Evolutionary conservation across 2,888 invertebrate genomes (phyloP).

Genomic region (Eupithecia subfuscata): DNA sequence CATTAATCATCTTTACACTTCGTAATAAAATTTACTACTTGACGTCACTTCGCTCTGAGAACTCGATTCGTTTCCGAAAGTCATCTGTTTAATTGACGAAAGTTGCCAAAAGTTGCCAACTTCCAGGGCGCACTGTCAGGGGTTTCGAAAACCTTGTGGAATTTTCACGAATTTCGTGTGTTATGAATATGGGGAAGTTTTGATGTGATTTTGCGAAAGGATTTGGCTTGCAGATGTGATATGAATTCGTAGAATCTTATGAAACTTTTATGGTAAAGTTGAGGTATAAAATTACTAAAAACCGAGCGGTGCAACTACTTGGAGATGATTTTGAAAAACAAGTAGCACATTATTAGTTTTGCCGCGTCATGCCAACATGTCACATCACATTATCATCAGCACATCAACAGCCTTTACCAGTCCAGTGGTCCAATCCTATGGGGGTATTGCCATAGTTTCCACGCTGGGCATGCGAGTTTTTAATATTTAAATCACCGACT

Average conservation of each 20-base stretch:
- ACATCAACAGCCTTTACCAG: too few species aligned
- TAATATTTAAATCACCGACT: too few species aligned
- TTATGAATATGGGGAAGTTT: conserved; percentile 41
- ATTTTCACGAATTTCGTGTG: conserved; percentile 31
- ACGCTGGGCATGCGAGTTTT: too few species aligned
- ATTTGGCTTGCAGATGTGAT: neutral
- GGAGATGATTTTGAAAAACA: neutral
- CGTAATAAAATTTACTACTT: conserved; percentile 65
- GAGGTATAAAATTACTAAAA: neutral
- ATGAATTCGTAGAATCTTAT: neutral
- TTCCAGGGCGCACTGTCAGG: conserved; percentile 40
- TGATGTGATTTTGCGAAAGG: conserved; percentile 17
- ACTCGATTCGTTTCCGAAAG: conserved; percentile 50
- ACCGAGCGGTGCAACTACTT: neutral
- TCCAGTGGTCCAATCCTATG: too few species aligned
- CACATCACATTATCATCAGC: too few species aligned
- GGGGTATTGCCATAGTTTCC: too few species aligned
- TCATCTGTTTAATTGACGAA: conserved; percentile 64
- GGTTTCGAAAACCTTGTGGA: conserved; percentile 33
- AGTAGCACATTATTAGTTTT: neutral
- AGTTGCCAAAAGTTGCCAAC: conserved; percentile 47
- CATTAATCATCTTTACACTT: conserved; percentile 61
- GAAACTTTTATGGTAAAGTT: neutral
- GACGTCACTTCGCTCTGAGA: conserved; percentile 52
- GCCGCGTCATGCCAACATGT: neutral